phyloP scores from a whole-genome alignment of 2,888 invertebrate genomes.

The Adelognathus sp. region DNA sequence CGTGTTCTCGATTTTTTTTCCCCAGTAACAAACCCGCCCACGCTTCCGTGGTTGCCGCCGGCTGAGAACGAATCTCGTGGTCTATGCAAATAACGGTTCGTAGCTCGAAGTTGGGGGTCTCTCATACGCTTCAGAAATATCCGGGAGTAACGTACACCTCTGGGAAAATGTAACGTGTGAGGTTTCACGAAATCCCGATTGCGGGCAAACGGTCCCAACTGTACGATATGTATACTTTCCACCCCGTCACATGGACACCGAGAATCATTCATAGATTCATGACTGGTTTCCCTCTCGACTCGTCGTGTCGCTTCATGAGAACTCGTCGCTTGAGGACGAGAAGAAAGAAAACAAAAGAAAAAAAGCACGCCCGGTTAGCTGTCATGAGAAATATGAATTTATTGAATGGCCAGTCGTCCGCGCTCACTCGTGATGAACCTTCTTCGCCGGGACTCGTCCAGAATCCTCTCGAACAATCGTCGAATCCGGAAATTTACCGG shows the following conservation, averaged over 20 bases:
- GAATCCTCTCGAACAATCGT: conserved; percentile 8
- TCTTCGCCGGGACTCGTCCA: neutral
- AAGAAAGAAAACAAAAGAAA: neutral
- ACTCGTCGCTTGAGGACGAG: neutral
- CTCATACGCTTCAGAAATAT: conserved; percentile 24
- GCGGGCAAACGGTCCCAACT: conserved; percentile 50
- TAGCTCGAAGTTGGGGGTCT: neutral
- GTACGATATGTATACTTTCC: conserved; percentile 16
- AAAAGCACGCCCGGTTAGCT: neutral
- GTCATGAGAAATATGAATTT: conserved; percentile 24
- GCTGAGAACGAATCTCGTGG: conserved; percentile 42
- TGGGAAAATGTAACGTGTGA: conserved; percentile 69
- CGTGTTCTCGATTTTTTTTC: no score
- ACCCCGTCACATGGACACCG: neutral
- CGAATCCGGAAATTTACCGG: conserved; percentile 49
- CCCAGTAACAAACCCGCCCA: conserved; percentile 7
- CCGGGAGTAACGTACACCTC: conserved; percentile 71
- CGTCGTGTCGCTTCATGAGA: conserved; percentile 10
- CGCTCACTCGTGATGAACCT: conserved; percentile 10
- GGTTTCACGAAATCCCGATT: conserved; percentile 60
- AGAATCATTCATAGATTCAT: conserved; percentile 3
- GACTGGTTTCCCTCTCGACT: conserved; percentile 22
- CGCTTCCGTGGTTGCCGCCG: conserved; percentile 25
- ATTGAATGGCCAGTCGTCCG: conserved; percentile 32
- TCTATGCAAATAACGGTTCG: conserved; percentile 72